Percentiles rank a stretch among this genome's conserved stretches.
These are phyloP conservation scores for Seladonia tumulorum DNA, from an alignment of 2,888 invertebrate species.

Conservation along the genomic window DNA sequence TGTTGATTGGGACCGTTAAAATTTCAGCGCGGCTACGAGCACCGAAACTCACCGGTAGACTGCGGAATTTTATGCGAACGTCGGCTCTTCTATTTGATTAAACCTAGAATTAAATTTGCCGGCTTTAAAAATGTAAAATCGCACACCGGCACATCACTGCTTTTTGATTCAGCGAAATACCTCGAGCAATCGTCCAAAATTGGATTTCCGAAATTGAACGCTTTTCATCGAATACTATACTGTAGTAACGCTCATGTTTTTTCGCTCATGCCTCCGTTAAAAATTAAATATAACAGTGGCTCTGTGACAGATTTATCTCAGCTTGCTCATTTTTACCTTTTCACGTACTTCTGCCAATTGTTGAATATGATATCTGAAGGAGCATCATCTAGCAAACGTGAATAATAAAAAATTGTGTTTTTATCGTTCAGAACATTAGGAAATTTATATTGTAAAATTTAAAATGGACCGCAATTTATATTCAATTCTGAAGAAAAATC, in stretches of 20 bases:
- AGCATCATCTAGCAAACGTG: too few species aligned
- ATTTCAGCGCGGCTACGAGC: background rate
- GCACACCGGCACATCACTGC: background rate
- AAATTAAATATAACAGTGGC: background rate
- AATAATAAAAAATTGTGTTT: too few species aligned
- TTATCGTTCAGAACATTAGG: too few species aligned
- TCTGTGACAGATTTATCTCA: too few species aligned
- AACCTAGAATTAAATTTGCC: background rate
- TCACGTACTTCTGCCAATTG: too few species aligned
- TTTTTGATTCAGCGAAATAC: background rate
- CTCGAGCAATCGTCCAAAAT: background rate
- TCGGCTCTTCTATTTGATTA: background rate
- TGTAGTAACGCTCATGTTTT: background rate
- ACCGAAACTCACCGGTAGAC: background rate
- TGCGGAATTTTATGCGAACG: background rate
- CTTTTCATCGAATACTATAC: background rate
- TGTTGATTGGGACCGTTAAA: constrained; percentile 5
- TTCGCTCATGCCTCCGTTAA: background rate
- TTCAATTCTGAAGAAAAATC: too few species aligned
- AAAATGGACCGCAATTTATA: too few species aligned
- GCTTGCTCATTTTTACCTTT: background rate
- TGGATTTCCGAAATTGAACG: background rate
- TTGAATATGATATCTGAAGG: too few species aligned
- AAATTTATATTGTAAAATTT: too few species aligned
- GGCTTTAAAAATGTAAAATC: background rate